Percentiles rank a stretch among this genome's conserved stretches.
Conservation (phyloP, 2,113 vertebrate genomes). For the Pongo pygmaeus region DNA sequence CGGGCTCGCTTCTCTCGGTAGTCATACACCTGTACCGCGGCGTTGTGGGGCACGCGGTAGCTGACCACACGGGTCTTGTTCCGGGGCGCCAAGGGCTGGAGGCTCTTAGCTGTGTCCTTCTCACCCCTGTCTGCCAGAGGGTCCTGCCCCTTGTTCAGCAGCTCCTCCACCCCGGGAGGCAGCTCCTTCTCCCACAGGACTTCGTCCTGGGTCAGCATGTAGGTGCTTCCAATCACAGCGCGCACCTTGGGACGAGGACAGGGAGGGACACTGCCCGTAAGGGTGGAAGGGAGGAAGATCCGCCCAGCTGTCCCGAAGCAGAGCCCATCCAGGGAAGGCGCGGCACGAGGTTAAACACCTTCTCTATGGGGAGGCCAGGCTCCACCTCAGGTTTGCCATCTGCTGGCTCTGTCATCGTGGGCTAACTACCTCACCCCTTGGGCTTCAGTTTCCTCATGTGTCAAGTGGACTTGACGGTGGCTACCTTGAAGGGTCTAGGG, state of each 20-base stretch:
- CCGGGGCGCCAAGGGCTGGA: rapidly evolving
- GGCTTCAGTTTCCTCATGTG: neutral
- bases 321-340: neutral
- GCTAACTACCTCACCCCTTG: neutral
- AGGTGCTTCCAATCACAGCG: slow-evolving; percentile 91
- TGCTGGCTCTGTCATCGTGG: rapidly evolving
- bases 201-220: slow-evolving; percentile 93
- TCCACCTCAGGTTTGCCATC: rapidly evolving
- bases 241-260: slow-evolving; percentile 84
- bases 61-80: slow-evolving; percentile 89
- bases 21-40: slow-evolving; percentile 93
- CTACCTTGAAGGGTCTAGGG: neutral
- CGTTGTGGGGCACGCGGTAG: slow-evolving; percentile 92
- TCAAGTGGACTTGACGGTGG: neutral
- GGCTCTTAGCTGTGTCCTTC: neutral
- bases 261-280: rapidly evolving
- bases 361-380: neutral
- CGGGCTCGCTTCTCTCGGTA: slow-evolving; percentile 92
- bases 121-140: slow-evolving; percentile 83
- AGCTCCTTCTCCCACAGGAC: slow-evolving; percentile 93
- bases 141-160: slow-evolving; percentile 84
- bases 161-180: slow-evolving; percentile 86
- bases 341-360: rapidly evolving
- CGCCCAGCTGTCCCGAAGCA: rapidly evolving
- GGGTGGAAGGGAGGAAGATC: rapidly evolving